Evolutionary conservation across 2,797 vertebrate genomes (phyloP).

Genomic region (Benthosema pterotum): DNA sequence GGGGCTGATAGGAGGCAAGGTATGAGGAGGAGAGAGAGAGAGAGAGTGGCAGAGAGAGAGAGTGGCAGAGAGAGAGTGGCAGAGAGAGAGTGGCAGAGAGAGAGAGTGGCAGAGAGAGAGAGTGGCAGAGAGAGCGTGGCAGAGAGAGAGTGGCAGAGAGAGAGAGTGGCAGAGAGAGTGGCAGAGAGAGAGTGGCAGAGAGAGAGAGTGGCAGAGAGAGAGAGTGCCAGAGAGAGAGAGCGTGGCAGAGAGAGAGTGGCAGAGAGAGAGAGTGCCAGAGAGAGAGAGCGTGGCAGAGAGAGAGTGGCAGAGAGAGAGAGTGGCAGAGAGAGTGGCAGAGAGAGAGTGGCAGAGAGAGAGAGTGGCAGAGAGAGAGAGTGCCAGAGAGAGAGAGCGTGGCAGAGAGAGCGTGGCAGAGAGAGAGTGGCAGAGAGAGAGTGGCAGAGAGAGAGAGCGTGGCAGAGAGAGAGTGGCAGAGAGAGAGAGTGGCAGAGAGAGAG

Average conservation of each 20-base stretch:
- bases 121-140: no score
- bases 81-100: neutral
- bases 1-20: neutral
- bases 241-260: neutral
- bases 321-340: constrained; percentile 20
- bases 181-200: constrained; percentile 7
- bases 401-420: no score
- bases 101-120: no score
- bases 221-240: constrained; percentile 24
- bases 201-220: constrained; percentile 19
- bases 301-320: neutral
- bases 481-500: no score
- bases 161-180: neutral
- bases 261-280: neutral
- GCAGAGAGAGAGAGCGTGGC: constrained; percentile 2
- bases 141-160: constrained; percentile 2
- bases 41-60: neutral
- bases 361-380: constrained; percentile 22
- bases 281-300: neutral
- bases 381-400: constrained; percentile 10
- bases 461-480: neutral
- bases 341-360: constrained; percentile 30
- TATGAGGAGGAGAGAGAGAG: constrained; percentile 20
- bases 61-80: neutral
- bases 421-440: constrained; percentile 4